Evolutionary conservation across 2,113 vertebrate species (phyloP).

Genomic region (Sialia sialis): DNA sequence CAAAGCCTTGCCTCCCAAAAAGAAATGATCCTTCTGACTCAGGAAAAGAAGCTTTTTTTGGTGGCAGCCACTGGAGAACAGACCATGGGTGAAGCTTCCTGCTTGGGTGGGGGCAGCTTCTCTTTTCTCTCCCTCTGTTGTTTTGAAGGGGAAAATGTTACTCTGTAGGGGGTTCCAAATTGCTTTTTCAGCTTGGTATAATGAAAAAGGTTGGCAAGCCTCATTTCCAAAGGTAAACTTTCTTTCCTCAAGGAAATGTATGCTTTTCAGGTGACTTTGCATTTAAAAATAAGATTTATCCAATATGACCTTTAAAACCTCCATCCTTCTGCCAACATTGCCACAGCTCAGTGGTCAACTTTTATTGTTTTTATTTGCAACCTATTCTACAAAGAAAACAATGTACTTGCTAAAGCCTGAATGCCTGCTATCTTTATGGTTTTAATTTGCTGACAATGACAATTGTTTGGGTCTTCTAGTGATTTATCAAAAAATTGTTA

Average conservation of each 20-base stretch:
- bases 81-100: neutral
- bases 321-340: neutral
- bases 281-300: neutral
- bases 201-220: neutral
- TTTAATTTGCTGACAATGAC: neutral
- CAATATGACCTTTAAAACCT: neutral
- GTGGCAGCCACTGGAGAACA: neutral
- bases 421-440: neutral
- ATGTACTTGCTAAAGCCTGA: neutral
- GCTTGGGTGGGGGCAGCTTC: neutral
- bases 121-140: neutral
- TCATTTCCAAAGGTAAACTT: slow-evolving; percentile 5
- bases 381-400: neutral
- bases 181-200: neutral
- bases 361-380: neutral
- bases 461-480: neutral
- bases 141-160: neutral
- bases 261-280: neutral
- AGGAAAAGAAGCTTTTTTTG: neutral
- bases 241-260: neutral
- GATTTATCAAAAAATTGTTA: neutral
- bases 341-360: neutral
- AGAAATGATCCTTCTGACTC: neutral
- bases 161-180: neutral
- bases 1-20: neutral